Evolutionary conservation across 2,113 vertebrate genomes (phyloP).

Genomic region (Trochalopteron elliotii): DNA sequence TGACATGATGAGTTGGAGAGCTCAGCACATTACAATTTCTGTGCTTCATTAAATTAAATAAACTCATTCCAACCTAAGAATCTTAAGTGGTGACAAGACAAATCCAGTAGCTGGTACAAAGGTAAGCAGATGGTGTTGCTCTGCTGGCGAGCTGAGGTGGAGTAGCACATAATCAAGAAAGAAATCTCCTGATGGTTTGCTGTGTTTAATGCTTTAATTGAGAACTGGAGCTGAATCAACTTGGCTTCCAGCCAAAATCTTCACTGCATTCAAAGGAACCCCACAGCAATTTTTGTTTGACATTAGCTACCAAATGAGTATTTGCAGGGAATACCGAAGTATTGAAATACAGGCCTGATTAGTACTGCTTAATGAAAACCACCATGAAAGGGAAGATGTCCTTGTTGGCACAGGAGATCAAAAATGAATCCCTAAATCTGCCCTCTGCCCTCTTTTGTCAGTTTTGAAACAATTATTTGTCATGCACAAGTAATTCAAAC

Average conservation of each 20-base stretch:
- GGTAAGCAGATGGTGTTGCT: constrained; percentile 27
- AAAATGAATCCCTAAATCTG: background rate
- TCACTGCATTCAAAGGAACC: background rate
- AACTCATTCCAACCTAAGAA: background rate
- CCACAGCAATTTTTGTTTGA: background rate
- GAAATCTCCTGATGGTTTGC: constrained; percentile 11
- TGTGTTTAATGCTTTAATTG: constrained; percentile 32
- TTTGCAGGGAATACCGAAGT: background rate
- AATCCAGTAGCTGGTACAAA: background rate
- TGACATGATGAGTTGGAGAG: background rate
- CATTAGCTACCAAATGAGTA: background rate
- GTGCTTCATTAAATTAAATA: background rate
- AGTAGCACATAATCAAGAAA: constrained; percentile 46
- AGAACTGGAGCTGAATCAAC: background rate
- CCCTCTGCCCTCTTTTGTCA: background rate
- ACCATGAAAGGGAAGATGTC: background rate
- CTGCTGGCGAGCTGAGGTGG: background rate
- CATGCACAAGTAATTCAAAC: background rate
- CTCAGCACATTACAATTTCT: background rate
- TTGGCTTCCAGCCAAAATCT: background rate
- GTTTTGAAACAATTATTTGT: background rate
- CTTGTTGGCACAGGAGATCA: background rate
- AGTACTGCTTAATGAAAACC: background rate
- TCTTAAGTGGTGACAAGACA: background rate
- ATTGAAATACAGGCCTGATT: background rate